Percentiles rank a stretch among this genome's conserved stretches.
Evolutionary conservation across 2,113 vertebrate genomes (phyloP).

Genomic region (Aramus guarauna): DNA sequence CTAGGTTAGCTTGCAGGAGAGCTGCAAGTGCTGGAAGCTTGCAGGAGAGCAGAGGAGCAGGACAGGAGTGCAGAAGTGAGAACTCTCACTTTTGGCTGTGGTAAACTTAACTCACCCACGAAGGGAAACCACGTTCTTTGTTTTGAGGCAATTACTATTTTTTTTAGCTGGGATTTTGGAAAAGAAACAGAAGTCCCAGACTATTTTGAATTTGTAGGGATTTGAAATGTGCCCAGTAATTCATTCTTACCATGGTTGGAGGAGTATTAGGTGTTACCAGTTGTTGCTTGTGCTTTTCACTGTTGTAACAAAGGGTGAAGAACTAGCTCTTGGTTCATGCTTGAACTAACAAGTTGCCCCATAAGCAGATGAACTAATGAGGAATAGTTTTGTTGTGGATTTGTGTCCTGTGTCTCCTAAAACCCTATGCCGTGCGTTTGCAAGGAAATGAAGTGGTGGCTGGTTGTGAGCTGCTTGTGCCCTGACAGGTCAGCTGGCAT

Average conservation of each 20-base stretch:
- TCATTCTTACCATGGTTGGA: fast-evolving
- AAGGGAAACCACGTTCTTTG: not conserved
- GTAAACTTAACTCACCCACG: fast-evolving
- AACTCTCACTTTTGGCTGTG: not conserved
- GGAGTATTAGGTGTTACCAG: not conserved
- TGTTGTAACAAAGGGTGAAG: not conserved
- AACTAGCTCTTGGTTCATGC: not conserved
- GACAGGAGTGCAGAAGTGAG: not conserved
- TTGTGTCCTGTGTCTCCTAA: not conserved
- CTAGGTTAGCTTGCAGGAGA: not conserved
- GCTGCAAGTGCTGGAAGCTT: not conserved
- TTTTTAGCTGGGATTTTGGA: not conserved
- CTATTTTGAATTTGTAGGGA: not conserved
- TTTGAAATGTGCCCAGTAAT: not conserved
- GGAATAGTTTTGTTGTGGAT: not conserved
- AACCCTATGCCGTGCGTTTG: not conserved
- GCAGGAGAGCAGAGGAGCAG: not conserved
- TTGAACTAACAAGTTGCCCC: not conserved
- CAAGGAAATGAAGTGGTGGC: not conserved
- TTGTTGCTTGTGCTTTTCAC: not conserved
- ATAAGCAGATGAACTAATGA: not conserved
- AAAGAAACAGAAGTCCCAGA: not conserved
- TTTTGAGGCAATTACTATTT: not conserved
- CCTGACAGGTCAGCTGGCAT: not conserved
- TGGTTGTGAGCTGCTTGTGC: not conserved